Evolutionary conservation across 2,888 invertebrate species (phyloP), one percentile per base, ranked within the genome.

Genomic region (Leptinotarsa tumamoca): DNA sequence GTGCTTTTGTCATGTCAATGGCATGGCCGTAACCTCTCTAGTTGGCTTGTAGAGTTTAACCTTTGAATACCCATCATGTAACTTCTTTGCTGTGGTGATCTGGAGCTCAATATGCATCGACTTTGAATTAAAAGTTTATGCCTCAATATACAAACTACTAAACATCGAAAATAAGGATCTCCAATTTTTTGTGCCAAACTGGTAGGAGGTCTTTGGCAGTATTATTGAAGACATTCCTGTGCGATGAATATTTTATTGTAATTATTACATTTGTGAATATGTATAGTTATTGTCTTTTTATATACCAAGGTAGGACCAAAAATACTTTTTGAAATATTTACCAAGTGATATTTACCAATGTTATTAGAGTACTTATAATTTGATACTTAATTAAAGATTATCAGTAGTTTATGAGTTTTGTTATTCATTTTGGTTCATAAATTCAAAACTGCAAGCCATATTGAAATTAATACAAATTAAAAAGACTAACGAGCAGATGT

Each of bases 281-380:
- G 54, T 69, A 69, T 69, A 69, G 18, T 52, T 56, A 56, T 43
- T 51, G 51, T 69, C 54, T 23, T 69, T 43, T 69, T 68, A 69
- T 56, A 43, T 56, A 69, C 18, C 23, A 21, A 21, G 4, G 43
- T 63, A 63, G 63, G 43, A 63, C 63, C 63, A 63, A 33, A 63
- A 15, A 15, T 27, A 33, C 7, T 63, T 63, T 63, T 43, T 43
- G n/a, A 63, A 63, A 63, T 63, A 63, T 63, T 63, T 63, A 63
- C 63, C 63, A 18, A 63, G 63, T 63, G 63, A 63, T 63, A 63
- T 63, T 63, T 63, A 63, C 63, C 27, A 27, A 33, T 63, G 63
- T 63, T 63, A 63, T 63, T 17, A 15, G 14, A 33, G n/a, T 63
- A 63, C 63, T 63, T 63, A 63, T 63, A 27, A 58, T 58, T 52